These are phyloP conservation scores for Synergus japonicus DNA, from an alignment of 2,888 invertebrate genomes.

Conservation along the genomic window DNA sequence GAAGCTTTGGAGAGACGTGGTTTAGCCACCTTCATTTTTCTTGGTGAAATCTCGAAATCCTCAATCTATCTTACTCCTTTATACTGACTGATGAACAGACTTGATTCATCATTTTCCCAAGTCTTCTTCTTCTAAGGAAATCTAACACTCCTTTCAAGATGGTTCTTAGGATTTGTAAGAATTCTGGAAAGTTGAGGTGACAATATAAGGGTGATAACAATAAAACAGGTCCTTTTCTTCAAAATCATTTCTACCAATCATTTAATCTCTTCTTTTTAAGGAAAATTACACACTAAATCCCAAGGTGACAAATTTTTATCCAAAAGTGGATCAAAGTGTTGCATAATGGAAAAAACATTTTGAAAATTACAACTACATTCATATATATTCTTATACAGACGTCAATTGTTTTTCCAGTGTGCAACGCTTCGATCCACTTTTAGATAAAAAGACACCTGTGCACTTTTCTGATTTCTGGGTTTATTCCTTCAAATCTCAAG, in stretches of 20 bases:
- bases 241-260: neutral
- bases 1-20: neutral
- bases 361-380: too few relatives aligned
- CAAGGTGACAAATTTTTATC: too few relatives aligned
- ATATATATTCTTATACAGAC: too few relatives aligned
- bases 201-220: neutral
- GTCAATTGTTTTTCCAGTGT: too few relatives aligned
- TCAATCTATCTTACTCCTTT: neutral
- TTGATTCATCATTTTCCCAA: slow-evolving; percentile 4
- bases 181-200: neutral
- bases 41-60: neutral
- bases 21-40: neutral
- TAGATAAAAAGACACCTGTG: too few relatives aligned
- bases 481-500: too few relatives aligned
- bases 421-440: too few relatives aligned
- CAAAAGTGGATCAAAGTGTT: too few relatives aligned
- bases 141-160: slow-evolving; percentile 1
- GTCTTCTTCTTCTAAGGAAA: neutral
- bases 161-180: neutral
- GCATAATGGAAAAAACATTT: too few relatives aligned
- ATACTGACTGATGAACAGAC: neutral
- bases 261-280: too few relatives aligned
- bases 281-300: too few relatives aligned
- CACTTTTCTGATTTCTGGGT: too few relatives aligned
- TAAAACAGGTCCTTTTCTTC: neutral